Evolutionary conservation across 2,113 vertebrate species (phyloP), one percentile per base, ranked within the genome.

Genomic region (Crotalus tigris): DNA sequence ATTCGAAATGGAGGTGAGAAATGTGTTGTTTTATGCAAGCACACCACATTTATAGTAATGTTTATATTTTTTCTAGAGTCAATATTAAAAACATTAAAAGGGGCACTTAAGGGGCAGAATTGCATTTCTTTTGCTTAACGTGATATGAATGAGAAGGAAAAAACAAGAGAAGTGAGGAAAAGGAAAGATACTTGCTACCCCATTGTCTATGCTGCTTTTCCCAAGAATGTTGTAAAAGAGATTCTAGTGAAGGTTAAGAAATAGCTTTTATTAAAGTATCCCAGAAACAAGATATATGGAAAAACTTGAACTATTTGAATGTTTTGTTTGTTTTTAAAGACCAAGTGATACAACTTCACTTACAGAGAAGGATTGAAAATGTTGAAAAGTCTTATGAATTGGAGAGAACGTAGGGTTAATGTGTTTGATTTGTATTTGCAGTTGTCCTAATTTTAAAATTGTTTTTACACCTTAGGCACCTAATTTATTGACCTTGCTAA

Each of bases 1-100:
- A 98, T 97, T 97, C 97, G 95, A 75, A 98, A 98, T 97, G 99
- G 99, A 21, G 75, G 75, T 81, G n/a, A 81, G 17, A 44, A 49
- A 39, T 13, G 2, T 87, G 1, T 89, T 17, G 26, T 33, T 2
- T 53, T 53, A 19, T 26, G 29, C 54, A 69, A 55, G 23, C 29
- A 33, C 3, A 54, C 5, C 12, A 69, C 13, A 24, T 69, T 90
- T 64, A 55, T 51, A 90, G 46, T 19, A 12, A 21, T 8, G 33
- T 3, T 33, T 81, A 21, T 44, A 51, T 44, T 81, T 58, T 81
- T 44, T 44, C 6, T 81, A 44, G n/a, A 44, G 85, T 51, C 44
- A 8, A 1, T 88, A 54, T 26, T 87, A 51, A 87, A 87, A 87
- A 53, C 15, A 54, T 87, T 54, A 26, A 87, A 13, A n/a, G 26